Evolutionary conservation across 2,797 vertebrate genomes (phyloP), one percentile per base, ranked within the genome.

Genomic region (Salarias fasciatus): DNA sequence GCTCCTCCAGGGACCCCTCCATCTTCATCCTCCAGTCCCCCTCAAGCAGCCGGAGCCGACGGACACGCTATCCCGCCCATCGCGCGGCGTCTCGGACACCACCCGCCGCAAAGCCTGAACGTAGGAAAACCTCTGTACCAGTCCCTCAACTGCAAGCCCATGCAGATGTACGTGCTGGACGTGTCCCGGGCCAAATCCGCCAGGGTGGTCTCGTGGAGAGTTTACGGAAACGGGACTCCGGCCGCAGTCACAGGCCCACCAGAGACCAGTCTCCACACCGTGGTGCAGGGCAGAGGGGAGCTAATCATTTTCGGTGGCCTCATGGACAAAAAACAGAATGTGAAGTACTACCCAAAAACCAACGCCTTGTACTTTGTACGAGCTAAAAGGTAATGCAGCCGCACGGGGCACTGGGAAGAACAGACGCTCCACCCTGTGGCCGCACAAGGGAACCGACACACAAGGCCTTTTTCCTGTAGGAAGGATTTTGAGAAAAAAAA

Each of bases 311-410:
- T 99, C 0, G 98, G 97, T 9, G 98, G 98, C 51, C 94, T 99
- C 76, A 98, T 99, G 96, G 98, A 99, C 96, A 99, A 98, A 92
- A 99, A 99, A 91, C 98, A 99, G 86, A 99, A 99, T 80, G 96
- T 98, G 69, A 99, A 99, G 88, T 99, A 99, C 85, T 99, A 99
- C 87, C 97, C 97, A 76, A 99, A 99, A 94, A 99, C 97, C 70
- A 99, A 99, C 58, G 97, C 97, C 94, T 96, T 99, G 97, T 99
- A 99, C 92, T 99, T 99, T 83, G 97, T 99, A 60, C 94, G 97
- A 33, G 98, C 97, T 45, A 99, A 99, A 86, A 99, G 98, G 97
- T 99, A 96, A 95, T 96, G 89, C 48, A 51, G 71, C 86, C 84
- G 46, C 62, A 48, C 69, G 52, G 2, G 11, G 50, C 44, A 60